Percentiles rank a stretch among this genome's conserved stretches.
phyloP scores from a whole-genome alignment of 2,888 invertebrate species.

The Cylindroiulus punctatus region DNA sequence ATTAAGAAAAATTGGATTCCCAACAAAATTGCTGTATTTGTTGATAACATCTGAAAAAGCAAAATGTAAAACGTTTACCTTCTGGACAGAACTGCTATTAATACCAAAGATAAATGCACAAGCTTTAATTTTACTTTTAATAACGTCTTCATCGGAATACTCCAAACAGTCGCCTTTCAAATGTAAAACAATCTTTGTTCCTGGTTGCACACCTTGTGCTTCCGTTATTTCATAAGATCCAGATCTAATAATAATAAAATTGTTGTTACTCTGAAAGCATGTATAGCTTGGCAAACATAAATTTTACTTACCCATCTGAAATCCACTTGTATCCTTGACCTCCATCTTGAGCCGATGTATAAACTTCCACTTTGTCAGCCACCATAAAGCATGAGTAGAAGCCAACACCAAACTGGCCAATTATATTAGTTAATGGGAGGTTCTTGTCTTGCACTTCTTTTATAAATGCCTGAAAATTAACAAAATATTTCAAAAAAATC shows the following conservation, averaged over 20 bases:
- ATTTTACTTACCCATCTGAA: constrained; percentile 91
- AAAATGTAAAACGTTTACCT: too few species aligned
- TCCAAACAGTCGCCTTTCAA: constrained; percentile 88
- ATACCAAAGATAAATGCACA: too few species aligned
- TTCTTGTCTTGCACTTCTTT: constrained; percentile 75
- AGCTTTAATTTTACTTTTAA: constrained; percentile 74
- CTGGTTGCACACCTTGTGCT: constrained; percentile 83
- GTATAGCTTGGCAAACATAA: too few species aligned
- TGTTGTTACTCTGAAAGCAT: too few species aligned
- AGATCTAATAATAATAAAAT: constrained; percentile 69
- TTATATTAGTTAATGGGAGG: constrained; percentile 77
- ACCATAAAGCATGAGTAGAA: constrained; percentile 99
- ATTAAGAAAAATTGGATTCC: constrained; percentile 90
- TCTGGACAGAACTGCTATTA: too few species aligned
- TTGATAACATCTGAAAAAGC: constrained; percentile 79
- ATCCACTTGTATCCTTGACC: constrained; percentile 82
- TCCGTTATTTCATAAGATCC: constrained; percentile 90
- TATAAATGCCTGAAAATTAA: constrained; percentile 83
- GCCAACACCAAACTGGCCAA: constrained; percentile 98
- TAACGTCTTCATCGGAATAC: constrained; percentile 85
- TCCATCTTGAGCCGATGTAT: constrained; percentile 76
- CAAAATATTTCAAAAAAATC: too few species aligned
- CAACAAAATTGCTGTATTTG: constrained; percentile 98
- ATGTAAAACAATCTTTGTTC: constrained; percentile 92
- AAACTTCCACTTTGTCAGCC: constrained; percentile 93